phyloP scores from a whole-genome alignment of 2,113 vertebrate genomes.

The Trichomycterus rosablanca region DNA sequence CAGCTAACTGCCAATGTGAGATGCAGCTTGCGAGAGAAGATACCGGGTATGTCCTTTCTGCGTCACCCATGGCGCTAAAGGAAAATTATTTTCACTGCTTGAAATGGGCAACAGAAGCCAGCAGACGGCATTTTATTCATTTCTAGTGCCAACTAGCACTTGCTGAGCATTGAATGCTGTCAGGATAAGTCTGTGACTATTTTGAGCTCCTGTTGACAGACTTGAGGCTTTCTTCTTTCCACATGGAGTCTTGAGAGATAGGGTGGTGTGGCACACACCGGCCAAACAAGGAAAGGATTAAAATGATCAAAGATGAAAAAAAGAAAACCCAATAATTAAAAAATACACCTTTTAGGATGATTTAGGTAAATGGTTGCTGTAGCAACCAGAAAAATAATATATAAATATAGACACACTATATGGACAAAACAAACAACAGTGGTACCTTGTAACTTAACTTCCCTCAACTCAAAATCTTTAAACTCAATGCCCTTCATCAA shows the following conservation, averaged over 20 bases:
- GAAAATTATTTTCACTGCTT: conserved; percentile 25
- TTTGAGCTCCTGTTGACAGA: conserved; percentile 34
- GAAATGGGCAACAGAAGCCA: conserved; percentile 19
- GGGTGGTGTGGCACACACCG: conserved; percentile 12
- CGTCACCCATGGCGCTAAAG: conserved; percentile 19
- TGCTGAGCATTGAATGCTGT: conserved; percentile 24
- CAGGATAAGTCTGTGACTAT: conserved; percentile 29
- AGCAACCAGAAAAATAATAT: no score
- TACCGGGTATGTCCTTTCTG: conserved; percentile 19
- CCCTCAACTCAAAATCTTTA: no score
- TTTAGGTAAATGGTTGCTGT: no score
- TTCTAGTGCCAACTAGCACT: conserved; percentile 23
- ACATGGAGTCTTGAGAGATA: conserved; percentile 18
- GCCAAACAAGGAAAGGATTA: conserved; percentile 1
- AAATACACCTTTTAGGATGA: no score
- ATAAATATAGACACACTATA: no score
- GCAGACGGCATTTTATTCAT: conserved; percentile 14
- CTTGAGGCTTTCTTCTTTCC: conserved; percentile 23
- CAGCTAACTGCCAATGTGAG: conserved; percentile 26
- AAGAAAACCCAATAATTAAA: not conserved
- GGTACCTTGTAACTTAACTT: no score
- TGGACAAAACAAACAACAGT: no score
- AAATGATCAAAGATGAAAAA: not conserved
- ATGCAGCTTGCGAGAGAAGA: conserved; percentile 18
- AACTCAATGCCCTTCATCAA: no score